These are phyloP conservation scores for Sitophilus oryzae DNA, from an alignment of 1,140 invertebrate species.

Conservation along the genomic window DNA sequence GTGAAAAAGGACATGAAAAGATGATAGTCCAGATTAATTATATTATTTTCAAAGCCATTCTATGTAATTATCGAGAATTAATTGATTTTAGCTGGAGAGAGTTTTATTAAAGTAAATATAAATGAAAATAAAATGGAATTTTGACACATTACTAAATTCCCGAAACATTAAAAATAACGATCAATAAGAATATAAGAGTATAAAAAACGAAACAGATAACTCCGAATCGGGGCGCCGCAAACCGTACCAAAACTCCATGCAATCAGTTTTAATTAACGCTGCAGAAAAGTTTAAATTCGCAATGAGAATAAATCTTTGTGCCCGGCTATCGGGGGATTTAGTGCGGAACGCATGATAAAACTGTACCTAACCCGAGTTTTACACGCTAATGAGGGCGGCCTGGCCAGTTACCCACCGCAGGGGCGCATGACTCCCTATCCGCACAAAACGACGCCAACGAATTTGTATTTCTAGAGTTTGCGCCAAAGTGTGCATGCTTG, in stretches of 20 bases:
- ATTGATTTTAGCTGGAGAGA: too few species aligned
- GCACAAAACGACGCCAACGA: slow-evolving; percentile 8
- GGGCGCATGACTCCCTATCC: slow-evolving; percentile 28
- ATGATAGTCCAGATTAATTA: too few species aligned
- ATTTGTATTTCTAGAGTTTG: background rate
- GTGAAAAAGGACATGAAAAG: too few species aligned
- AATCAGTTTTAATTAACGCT: slow-evolving; percentile 28
- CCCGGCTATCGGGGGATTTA: slow-evolving; percentile 26
- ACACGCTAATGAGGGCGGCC: slow-evolving; percentile 45
- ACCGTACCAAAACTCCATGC: slow-evolving; percentile 18
- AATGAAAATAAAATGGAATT: too few species aligned
- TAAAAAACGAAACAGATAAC: background rate
- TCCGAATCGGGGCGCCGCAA: background rate
- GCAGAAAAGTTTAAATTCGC: slow-evolving; percentile 30
- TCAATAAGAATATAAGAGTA: background rate
- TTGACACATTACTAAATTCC: too few species aligned
- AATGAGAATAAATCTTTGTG: slow-evolving; percentile 30
- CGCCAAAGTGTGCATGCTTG: too few species aligned
- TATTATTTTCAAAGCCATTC: too few species aligned
- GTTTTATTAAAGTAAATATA: too few species aligned
- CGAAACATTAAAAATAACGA: too few species aligned
- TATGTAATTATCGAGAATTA: too few species aligned
- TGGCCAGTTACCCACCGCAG: slow-evolving; percentile 46
- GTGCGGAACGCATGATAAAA: slow-evolving; percentile 41
- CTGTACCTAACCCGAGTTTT: slow-evolving; percentile 45